phyloP scores from a whole-genome alignment of 2,797 vertebrate genomes.

The Ambastaia sidthimunki region DNA sequence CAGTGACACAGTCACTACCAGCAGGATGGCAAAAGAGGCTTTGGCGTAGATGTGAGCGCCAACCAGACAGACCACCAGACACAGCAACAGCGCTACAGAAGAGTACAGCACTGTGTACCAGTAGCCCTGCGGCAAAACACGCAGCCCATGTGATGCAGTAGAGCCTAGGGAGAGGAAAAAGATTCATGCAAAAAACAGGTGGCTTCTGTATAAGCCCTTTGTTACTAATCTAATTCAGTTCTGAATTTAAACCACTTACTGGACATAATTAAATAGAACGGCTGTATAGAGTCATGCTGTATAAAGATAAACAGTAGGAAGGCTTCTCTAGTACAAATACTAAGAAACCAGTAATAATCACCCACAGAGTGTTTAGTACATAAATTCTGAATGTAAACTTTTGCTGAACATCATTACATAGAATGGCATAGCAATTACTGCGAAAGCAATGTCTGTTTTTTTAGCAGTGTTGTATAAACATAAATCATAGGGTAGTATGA shows the following conservation, averaged over 20 bases:
- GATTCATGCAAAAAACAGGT: neutral
- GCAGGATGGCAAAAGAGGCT: slow-evolving; percentile 86
- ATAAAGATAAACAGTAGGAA: neutral
- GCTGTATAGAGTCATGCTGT: neutral
- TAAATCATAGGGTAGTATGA: neutral
- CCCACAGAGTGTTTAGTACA: neutral
- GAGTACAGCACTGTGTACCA: slow-evolving; percentile 87
- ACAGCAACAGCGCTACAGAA: slow-evolving; percentile 82
- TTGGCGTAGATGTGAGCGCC: slow-evolving; percentile 89
- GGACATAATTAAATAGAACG: neutral
- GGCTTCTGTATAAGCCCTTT: neutral
- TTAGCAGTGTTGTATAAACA: neutral
- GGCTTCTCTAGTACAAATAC: neutral
- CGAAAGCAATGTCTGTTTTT: neutral
- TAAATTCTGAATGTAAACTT: too few relatives aligned
- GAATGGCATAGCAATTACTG: neutral
- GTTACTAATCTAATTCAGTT: neutral
- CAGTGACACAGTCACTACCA: slow-evolving; percentile 85
- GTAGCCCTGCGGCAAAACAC: slow-evolving; percentile 84
- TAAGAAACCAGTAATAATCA: neutral
- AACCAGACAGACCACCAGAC: slow-evolving; percentile 86
- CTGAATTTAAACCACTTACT: neutral
- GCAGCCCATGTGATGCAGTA: slow-evolving; percentile 60
- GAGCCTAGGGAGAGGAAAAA: neutral
- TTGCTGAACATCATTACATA: neutral